These are phyloP conservation scores for Odobenus rosmarus DNA, from an alignment of 2,113 vertebrate genomes.

Conservation along the genomic window DNA sequence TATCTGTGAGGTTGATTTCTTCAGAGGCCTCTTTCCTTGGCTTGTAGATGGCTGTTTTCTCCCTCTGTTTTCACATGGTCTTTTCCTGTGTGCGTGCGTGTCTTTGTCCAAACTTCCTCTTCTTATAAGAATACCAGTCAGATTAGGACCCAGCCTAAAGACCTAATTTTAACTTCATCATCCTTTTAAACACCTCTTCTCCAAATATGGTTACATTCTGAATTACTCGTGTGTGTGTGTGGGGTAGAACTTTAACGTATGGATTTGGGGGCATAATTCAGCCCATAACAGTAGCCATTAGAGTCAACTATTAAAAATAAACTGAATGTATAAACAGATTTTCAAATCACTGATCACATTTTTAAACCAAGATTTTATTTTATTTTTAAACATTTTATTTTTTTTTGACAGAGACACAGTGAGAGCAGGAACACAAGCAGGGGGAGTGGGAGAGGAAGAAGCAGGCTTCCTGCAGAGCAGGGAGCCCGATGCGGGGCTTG, in stretches of 20 bases:
- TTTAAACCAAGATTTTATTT: neutral
- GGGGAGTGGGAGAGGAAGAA: too few relatives aligned
- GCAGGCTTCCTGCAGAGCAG: too few relatives aligned
- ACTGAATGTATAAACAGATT: neutral
- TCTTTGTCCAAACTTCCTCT: constrained; percentile 6
- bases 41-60: neutral
- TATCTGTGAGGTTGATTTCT: neutral
- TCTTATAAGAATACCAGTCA: neutral
- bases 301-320: neutral
- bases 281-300: neutral
- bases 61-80: neutral
- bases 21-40: neutral
- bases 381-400: too few relatives aligned
- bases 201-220: neutral
- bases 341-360: neutral
- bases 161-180: neutral
- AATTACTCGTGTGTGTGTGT: neutral
- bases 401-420: too few relatives aligned
- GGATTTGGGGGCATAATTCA: neutral
- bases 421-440: too few relatives aligned
- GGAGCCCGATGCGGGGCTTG: too few relatives aligned
- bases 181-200: neutral
- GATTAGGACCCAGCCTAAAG: neutral
- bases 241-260: neutral
- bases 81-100: neutral